Evolutionary conservation across 2,888 invertebrate genomes (phyloP), one percentile per base, ranked within the genome.

Genomic region (Sialis lutaria): DNA sequence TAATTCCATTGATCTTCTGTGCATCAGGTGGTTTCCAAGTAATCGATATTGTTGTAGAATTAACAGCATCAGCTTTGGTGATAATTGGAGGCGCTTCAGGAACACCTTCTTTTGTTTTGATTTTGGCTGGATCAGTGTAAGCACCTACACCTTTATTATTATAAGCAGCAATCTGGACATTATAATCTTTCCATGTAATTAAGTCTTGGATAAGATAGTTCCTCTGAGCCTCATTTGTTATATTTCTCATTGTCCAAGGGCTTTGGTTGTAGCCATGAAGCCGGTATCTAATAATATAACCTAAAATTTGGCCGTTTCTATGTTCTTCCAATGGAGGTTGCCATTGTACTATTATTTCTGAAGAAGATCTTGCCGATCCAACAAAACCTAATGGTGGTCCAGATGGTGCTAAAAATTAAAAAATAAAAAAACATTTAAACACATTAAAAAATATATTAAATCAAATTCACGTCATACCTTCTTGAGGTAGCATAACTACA

Each of bases 21-120:
- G 95, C 93, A 65, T 92, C 88, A 1, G 97, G 97, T 1, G 96
- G 95, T n/a, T 79, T 84, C 95, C 97, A 98, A 67, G 79, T 79
- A 1, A 96, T 83, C 46, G 73, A 72, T 8, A 80, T 70, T 0
- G 87, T 72, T 33, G 96, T 95, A 0, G 96, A 96, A 66, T 90
- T 95, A 7, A 82, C 60, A 0, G 96, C 75, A 55, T 77, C 72
- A 1, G 82, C 86, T 46, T 74, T 71, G 1, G 93, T 77, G 55
- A 82, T 81, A 32, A 82, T 84, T 0, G 97, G 97, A 1, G 93
- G 79, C 5, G 90, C 89, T 64, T 91, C 91, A 0, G 96, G 95
- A 1, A 87, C 82, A 53, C 96, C 97, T 73, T 98, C 96, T 61
- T 87, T 84, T 3, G 97, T 98, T 66, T 92, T 89, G 42, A 96